These are phyloP conservation scores for Agrotis ipsilon DNA, from an alignment of 2,888 invertebrate species.

Conservation along the genomic window DNA sequence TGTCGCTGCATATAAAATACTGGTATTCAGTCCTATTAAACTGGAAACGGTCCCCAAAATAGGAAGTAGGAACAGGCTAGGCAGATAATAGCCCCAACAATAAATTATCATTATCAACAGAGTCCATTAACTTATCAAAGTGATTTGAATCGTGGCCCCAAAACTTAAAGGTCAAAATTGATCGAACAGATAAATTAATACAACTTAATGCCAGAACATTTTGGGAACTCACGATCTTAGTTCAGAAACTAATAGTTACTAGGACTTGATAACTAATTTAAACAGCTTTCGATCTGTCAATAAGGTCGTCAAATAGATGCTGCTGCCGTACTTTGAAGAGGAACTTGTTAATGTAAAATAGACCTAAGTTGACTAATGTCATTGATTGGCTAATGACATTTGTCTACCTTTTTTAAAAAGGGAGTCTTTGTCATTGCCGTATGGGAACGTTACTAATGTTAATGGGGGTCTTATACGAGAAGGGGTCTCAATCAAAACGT, in stretches of 20 bases:
- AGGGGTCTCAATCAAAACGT: too few relatives aligned
- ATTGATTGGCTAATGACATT: too few relatives aligned
- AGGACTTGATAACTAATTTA: slow-evolving; percentile 33
- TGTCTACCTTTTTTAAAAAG: too few relatives aligned
- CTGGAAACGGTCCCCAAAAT: too few relatives aligned
- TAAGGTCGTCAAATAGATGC: slow-evolving; percentile 35
- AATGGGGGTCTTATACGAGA: too few relatives aligned
- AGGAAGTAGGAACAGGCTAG: too few relatives aligned
- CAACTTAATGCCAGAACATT: slow-evolving; percentile 32
- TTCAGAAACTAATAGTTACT: slow-evolving; percentile 44
- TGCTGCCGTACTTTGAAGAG: neutral
- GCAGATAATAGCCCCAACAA: slow-evolving; percentile 1
- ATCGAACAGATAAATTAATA: slow-evolving; percentile 35
- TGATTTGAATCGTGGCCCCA: neutral
- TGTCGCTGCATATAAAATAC: too few relatives aligned
- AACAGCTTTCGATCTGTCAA: slow-evolving; percentile 35
- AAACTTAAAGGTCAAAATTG: slow-evolving; percentile 33
- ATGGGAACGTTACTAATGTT: too few relatives aligned
- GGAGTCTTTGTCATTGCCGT: too few relatives aligned
- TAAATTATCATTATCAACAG: neutral
- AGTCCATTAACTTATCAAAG: neutral
- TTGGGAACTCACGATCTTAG: slow-evolving; percentile 41
- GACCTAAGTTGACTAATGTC: neutral
- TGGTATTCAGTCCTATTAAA: too few relatives aligned
- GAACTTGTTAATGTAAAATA: neutral